phyloP scores from a whole-genome alignment of 2,113 vertebrate species.

The Poicephalus gulielmi region DNA sequence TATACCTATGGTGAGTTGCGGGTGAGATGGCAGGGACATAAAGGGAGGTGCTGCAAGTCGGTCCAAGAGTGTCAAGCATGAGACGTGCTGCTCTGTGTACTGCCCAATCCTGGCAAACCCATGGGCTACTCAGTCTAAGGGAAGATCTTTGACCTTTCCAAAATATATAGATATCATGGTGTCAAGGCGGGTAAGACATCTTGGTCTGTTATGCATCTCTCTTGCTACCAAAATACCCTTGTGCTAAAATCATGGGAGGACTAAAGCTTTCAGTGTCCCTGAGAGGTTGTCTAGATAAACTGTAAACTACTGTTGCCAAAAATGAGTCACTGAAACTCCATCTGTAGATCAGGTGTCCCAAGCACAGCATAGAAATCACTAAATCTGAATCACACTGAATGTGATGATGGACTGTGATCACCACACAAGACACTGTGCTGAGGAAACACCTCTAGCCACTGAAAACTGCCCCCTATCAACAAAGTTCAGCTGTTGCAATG shows the following conservation, averaged over 20 bases:
- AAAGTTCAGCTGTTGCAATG: neutral
- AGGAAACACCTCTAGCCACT: neutral
- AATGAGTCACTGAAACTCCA: neutral
- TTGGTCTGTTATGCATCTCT: neutral
- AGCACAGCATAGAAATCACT: neutral
- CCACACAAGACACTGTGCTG: neutral
- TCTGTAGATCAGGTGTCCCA: neutral
- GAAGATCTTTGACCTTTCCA: neutral
- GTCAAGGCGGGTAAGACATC: neutral
- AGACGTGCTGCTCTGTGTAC: neutral
- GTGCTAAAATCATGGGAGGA: neutral
- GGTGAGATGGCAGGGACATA: neutral
- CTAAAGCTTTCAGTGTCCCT: neutral
- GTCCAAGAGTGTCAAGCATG: neutral
- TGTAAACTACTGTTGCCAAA: neutral
- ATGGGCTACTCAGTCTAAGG: neutral
- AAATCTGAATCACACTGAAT: neutral
- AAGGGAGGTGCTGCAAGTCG: neutral
- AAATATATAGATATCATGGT: neutral
- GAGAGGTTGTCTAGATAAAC: neutral
- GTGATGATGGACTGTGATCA: neutral
- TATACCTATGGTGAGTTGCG: slow-evolving; percentile 90
- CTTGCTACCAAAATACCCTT: neutral
- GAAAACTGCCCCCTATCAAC: neutral
- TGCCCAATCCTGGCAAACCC: rapidly evolving